Base-by-base conservation (phyloP, 2,113 vertebrate genomes). In the Zapornia atra region DNA sequence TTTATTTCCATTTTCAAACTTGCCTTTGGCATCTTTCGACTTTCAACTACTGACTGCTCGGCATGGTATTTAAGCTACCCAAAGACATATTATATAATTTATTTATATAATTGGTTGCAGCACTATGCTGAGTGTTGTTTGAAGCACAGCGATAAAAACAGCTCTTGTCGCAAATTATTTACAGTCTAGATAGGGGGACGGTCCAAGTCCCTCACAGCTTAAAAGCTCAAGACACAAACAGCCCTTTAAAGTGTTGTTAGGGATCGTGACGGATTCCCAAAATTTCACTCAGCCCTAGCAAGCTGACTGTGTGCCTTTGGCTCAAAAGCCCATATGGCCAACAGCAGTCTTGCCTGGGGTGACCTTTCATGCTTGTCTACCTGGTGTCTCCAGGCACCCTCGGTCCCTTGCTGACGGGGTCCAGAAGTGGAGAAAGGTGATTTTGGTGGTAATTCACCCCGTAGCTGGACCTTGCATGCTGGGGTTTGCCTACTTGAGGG, bases 91-190 rank as follows among this genome's bases (percentile, higher is more conserved):
- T 93, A 96, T 90, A 92, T 95, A 93, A 97, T 94, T 94, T 92
- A 93, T 96, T 96, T 96, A 94, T 95, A 61, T 86, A 86, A 76
- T 82, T 89, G 28, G 48, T 94, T 94, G 83, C 83, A 92, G 77
- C 69, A 79, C 86, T 89, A 94, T 54, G 73, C 86, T 94, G 95
- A 94, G 95, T 94, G 96, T 94, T 96, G 92, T 93, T 93, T 96
- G 92, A 96, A 96, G 72, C 66, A 54, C 13, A 28, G 82, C 53
- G 92, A 95, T 82, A 96, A 94, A 95, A 93, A 91, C 80, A 92
- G 86, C 80, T 46, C 94, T 95, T 1, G 1, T 13, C 5, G 13
- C 90, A 92, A 93, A 96, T 92, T 94, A 95, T 93, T 93, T 90
- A 81, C 86, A 93, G 80, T 94, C 80, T 92, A 88, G 34, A 72